These are phyloP conservation scores for Perognathus longimembris DNA, from an alignment of 2,113 vertebrate genomes.

Conservation along the genomic window DNA sequence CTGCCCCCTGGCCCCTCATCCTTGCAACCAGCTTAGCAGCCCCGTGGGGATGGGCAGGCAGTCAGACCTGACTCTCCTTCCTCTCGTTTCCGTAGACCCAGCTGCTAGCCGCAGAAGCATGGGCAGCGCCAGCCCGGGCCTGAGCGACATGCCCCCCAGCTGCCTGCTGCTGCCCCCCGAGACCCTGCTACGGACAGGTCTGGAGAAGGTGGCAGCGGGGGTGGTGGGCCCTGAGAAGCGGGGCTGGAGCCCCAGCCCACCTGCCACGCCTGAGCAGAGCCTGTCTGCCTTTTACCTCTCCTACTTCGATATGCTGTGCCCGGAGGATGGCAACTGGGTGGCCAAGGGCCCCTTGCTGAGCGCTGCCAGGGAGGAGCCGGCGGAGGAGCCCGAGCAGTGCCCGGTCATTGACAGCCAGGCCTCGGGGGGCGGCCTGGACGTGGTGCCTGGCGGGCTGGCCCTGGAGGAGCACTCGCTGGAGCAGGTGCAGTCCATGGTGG, in stretches of 20 bases:
- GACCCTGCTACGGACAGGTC: constrained; percentile 81
- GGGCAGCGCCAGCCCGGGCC: constrained; percentile 90
- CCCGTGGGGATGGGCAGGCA: constrained; percentile 68
- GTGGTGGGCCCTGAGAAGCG: constrained; percentile 68
- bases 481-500: constrained; percentile 98
- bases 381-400: constrained; percentile 95
- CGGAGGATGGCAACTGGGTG: constrained; percentile 88
- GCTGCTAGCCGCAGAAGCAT: constrained; percentile 80
- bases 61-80: constrained; percentile 57
- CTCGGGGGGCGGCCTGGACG: constrained; percentile 88
- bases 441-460: constrained; percentile 84
- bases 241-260: constrained; percentile 86
- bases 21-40: constrained; percentile 84
- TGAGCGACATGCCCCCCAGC: constrained; percentile 78
- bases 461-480: constrained; percentile 96
- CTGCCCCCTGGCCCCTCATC: constrained; percentile 66
- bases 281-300: constrained; percentile 91
- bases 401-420: constrained; percentile 97
- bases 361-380: constrained; percentile 52
- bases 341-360: constrained; percentile 80
- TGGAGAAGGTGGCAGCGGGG: constrained; percentile 77
- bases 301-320: constrained; percentile 94
- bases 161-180: constrained; percentile 84
- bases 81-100: constrained; percentile 68
- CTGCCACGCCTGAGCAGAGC: constrained; percentile 86